These are phyloP conservation scores for Mizuhopecten yessoensis DNA, from an alignment of 1,140 invertebrate species.

Conservation along the genomic window DNA sequence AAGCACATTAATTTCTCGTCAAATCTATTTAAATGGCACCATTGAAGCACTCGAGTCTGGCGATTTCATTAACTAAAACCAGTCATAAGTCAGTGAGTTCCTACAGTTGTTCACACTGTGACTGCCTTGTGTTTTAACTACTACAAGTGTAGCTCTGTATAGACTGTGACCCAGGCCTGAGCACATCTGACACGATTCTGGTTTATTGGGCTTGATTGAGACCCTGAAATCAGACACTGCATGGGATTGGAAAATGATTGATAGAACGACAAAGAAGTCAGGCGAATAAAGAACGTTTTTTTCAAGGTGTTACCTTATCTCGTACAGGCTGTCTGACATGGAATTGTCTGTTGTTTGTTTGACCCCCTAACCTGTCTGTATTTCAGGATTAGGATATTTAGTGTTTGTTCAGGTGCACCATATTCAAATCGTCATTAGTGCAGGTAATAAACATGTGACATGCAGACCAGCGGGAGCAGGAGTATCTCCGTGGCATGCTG, in stretches of 20 bases:
- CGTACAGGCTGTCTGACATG: neutral
- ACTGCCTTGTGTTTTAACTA: neutral
- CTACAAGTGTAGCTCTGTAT: neutral
- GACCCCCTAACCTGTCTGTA: neutral
- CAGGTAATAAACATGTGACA: neutral
- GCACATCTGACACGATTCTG: neutral
- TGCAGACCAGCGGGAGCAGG: neutral
- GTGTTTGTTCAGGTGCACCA: slow-evolving; percentile 24
- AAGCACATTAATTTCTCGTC: slow-evolving; percentile 23
- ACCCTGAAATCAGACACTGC: slow-evolving; percentile 24
- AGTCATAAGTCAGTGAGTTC: slow-evolving; percentile 9
- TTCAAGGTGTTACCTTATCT: slow-evolving; percentile 26
- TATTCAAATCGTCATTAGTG: neutral
- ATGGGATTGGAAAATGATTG: slow-evolving; percentile 29
- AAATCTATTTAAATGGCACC: slow-evolving; percentile 16
- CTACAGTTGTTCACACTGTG: slow-evolving; percentile 13
- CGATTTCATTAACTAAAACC: slow-evolving; percentile 39
- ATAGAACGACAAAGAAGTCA: slow-evolving; percentile 5
- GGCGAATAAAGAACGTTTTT: slow-evolving; percentile 1
- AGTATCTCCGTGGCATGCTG: neutral
- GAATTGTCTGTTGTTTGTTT: neutral
- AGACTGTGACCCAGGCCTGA: neutral
- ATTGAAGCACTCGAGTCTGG: neutral
- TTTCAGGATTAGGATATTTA: neutral
- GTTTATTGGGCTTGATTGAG: neutral